Evolutionary conservation across 2,888 invertebrate genomes (phyloP).

Genomic region (Hirtodrosophila cameraria): DNA sequence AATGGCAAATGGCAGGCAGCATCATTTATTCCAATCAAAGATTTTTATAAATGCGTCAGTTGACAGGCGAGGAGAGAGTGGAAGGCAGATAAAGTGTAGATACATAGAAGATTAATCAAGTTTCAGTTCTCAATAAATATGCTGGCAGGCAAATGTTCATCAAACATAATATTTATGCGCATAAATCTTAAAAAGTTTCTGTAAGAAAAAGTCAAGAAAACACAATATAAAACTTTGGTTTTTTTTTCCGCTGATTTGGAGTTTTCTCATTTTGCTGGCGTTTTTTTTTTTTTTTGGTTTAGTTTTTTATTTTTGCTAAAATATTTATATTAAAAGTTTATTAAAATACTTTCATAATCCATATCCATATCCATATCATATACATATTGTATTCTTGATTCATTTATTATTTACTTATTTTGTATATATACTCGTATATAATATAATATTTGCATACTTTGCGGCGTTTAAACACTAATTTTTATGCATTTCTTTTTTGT

Average conservation of each 20-base stretch:
- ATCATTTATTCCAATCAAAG: constrained; percentile 77
- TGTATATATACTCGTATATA: constrained; percentile 41
- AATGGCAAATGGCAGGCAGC: constrained; percentile 34
- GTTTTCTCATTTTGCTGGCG: constrained; percentile 36
- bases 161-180: constrained; percentile 39
- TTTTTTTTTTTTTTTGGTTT: constrained; percentile 8
- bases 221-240: constrained; percentile 20
- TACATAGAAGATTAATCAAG: constrained; percentile 38
- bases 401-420: constrained; percentile 26
- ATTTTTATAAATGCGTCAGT: constrained; percentile 60
- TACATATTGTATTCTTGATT: constrained; percentile 63
- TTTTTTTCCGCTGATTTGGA: constrained; percentile 26
- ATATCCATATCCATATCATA: constrained; percentile 53
- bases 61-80: constrained; percentile 1
- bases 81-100: constrained; percentile 34
- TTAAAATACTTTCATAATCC: constrained; percentile 75
- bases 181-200: constrained; percentile 28
- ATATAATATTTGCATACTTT: constrained; percentile 79
- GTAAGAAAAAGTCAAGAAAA: constrained; percentile 16
- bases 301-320: constrained; percentile 73
- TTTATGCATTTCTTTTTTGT: constrained; percentile 36
- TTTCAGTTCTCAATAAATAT: constrained; percentile 34
- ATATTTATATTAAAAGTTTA: constrained; percentile 79
- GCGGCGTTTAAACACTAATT: constrained; percentile 71
- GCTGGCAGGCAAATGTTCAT: constrained; percentile 47